phyloP scores from a whole-genome alignment of 2,888 invertebrate genomes.

The Amblyteles armatorius region DNA sequence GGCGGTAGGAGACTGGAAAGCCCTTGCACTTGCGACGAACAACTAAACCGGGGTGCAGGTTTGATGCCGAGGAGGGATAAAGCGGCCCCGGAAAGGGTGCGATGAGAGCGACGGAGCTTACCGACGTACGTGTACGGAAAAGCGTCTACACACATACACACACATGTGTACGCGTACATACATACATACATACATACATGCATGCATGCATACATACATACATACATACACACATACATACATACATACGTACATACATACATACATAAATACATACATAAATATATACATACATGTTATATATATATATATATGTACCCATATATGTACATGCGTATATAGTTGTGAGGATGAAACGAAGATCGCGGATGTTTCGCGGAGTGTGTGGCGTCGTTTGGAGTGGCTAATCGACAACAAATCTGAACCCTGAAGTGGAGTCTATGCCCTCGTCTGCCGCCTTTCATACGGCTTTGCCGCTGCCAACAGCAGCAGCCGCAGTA shows the following conservation, averaged over 20 bases:
- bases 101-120: neutral
- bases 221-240: neutral
- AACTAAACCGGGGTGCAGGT: neutral
- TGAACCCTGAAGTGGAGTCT: conserved; percentile 75
- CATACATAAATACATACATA: neutral
- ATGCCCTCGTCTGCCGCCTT: conserved; percentile 70
- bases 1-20: neutral
- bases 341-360: neutral
- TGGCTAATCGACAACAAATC: conserved; percentile 76
- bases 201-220: neutral
- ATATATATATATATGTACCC: neutral
- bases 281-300: neutral
- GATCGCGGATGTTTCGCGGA: conserved; percentile 65
- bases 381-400: conserved; percentile 71
- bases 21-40: conserved; percentile 4
- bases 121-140: neutral
- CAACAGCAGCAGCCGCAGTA: conserved; percentile 54
- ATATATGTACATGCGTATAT: neutral
- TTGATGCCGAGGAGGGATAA: conserved; percentile 6
- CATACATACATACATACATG: neutral
- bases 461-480: conserved; percentile 66
- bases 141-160: neutral
- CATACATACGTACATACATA: neutral
- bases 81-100: neutral
- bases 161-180: neutral